Percentiles rank a stretch among this genome's conserved stretches.
phyloP scores from a whole-genome alignment of 2,113 vertebrate genomes.

The Leucoraja erinaceus region DNA sequence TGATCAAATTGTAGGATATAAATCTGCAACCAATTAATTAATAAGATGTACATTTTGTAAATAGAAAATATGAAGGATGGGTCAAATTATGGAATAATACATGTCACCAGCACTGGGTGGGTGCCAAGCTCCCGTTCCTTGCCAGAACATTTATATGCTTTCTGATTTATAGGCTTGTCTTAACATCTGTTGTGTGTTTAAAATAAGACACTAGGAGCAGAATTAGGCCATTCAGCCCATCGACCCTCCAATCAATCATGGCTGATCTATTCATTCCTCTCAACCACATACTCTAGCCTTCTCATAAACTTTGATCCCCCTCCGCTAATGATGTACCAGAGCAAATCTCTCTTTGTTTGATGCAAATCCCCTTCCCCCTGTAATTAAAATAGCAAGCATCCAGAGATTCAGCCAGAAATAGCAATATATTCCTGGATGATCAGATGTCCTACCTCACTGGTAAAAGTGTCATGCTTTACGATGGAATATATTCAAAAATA shows the following conservation, averaged over 20 bases:
- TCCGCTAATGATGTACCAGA: background rate
- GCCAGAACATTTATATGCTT: background rate
- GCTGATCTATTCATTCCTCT: no score
- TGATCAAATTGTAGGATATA: background rate
- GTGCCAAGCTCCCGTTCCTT: background rate
- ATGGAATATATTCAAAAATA: background rate
- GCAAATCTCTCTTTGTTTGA: background rate
- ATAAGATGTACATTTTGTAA: background rate
- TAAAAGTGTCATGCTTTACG: no score
- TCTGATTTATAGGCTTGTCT: background rate
- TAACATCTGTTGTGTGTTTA: background rate
- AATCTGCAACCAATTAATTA: background rate
- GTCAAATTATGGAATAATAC: background rate
- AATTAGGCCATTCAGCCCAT: no score
- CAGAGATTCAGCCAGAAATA: background rate
- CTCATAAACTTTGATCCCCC: no score
- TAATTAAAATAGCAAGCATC: background rate
- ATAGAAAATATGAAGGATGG: background rate
- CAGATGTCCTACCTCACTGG: background rate
- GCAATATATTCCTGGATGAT: background rate
- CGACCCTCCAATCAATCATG: no score
- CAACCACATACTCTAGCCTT: no score
- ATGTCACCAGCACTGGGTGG: background rate
- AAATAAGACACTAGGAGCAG: no score
- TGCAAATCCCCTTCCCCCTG: background rate